Evolutionary conservation across 2,797 vertebrate species (phyloP), one percentile per base, ranked within the genome.

Genomic region (Argya squamiceps): DNA sequence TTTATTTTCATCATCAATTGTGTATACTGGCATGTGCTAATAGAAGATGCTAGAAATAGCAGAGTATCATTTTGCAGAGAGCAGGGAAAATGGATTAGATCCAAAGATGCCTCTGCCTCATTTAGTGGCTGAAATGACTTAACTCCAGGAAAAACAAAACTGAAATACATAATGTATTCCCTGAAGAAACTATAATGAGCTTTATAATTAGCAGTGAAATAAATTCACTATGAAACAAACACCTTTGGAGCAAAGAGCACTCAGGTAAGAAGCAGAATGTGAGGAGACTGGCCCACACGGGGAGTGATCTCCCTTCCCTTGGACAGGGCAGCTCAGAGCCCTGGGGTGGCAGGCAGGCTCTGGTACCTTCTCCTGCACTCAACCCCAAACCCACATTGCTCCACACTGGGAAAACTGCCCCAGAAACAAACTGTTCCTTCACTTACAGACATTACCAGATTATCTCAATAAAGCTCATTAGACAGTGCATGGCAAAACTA

Each of bases 281-380:
- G 44, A 15, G 30, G 30, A 46, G 41, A 27, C 9, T 52, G 77
- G 52, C 8, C 29, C 34, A 52, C 34, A 43, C 32, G 34, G 41
- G 53, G 19, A 32, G 4, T 26, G 11, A 9, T 13, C 15, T 4
- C 8, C 15, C 32, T 58, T 27, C 12, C n/a, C 24, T 55, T 22
- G 55, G 60, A 6, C 1, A n/a, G 43, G 26, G 3, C 43, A 12
- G 0, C 50, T 49, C 21, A 11, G 37, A 34, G 13, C 17, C 5
- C 17, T 11, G 3, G 0, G 0, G 26, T 1, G 30, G 22, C 64
- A 62, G 64, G n/a, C 50, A 50, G 32, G 1, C 5, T 19, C 75
- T 29, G 59, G 9, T 6, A 14, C 37, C 2, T 3, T 16, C 3
- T 30, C 59, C 30, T 53, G 46, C 32, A 16, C 36, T 29, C 17